Percentiles rank a stretch among this genome's conserved stretches.
Evolutionary conservation across 2,113 vertebrate species (phyloP).

Genomic region (Lycaon pictus): DNA sequence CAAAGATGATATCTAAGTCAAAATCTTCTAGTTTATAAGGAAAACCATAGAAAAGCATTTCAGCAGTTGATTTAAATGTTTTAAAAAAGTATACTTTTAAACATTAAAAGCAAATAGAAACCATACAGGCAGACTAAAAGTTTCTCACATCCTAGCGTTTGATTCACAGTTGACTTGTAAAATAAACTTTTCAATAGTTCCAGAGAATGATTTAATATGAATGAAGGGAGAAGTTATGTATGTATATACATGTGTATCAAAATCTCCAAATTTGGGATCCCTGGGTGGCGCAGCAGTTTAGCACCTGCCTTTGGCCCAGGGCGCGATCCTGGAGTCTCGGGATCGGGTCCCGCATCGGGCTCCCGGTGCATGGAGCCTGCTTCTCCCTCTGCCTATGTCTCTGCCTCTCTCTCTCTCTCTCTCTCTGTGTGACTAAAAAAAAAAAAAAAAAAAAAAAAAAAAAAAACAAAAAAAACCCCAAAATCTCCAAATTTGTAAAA

Average conservation of each 20-base stretch:
- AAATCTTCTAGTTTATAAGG: neutral
- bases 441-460: too few species aligned
- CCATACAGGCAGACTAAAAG: neutral
- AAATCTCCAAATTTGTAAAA: neutral
- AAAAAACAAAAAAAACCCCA: neutral
- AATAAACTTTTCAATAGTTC: neutral
- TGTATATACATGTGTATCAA: neutral
- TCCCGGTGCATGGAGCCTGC: too few species aligned
- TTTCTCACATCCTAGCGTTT: neutral
- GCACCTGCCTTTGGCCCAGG: too few species aligned
- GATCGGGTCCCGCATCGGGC: too few species aligned
- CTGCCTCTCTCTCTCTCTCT: too few species aligned
- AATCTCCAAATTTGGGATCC: neutral
- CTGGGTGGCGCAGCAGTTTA: too few species aligned
- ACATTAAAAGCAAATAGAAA: conserved; percentile 40
- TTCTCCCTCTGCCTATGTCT: too few species aligned
- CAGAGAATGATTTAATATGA: neutral
- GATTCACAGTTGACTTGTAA: neutral
- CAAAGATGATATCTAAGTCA: neutral
- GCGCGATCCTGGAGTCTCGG: too few species aligned
- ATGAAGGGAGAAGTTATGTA: neutral
- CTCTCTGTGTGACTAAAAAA: too few species aligned
- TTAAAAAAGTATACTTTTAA: conserved; percentile 18
- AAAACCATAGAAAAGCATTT: neutral
- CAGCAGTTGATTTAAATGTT: neutral